phyloP scores from a whole-genome alignment of 1,140 invertebrate genomes.

The Aphaenogaster floridana region DNA sequence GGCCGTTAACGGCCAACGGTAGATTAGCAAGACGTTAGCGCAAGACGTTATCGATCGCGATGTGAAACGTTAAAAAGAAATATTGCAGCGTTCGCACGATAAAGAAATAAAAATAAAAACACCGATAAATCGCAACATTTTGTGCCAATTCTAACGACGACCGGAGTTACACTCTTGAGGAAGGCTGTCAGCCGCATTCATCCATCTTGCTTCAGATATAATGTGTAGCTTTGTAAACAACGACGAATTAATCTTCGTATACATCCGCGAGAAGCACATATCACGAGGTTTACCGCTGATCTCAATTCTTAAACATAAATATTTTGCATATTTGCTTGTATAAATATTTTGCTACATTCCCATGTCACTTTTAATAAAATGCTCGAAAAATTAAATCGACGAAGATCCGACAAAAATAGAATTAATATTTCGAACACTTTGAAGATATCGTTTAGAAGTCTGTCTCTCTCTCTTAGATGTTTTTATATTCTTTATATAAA shows the following conservation, averaged over 20 bases:
- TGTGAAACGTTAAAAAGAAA: constrained; percentile 27
- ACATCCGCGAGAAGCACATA: not conserved
- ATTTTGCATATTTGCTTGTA: constrained; percentile 16
- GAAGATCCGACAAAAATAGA: not conserved
- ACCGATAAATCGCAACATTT: not conserved
- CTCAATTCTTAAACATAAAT: constrained; percentile 21
- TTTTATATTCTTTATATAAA: not conserved
- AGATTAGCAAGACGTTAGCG: not conserved
- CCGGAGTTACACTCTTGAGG: not conserved
- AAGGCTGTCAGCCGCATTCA: not conserved
- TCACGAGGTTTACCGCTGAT: not conserved
- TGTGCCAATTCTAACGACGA: not conserved
- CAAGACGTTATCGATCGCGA: constrained; percentile 11
- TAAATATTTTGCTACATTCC: constrained; percentile 8
- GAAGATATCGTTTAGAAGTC: not conserved
- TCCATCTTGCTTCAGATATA: not conserved
- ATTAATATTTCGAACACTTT: not conserved
- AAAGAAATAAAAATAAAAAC: constrained; percentile 14
- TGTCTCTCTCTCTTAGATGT: too few relatives aligned
- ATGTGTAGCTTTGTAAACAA: not conserved
- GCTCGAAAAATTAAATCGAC: not conserved
- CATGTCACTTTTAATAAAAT: not conserved
- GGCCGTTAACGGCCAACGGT: not conserved
- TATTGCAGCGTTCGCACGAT: constrained; percentile 2
- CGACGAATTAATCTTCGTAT: not conserved